Evolutionary conservation across 2,888 invertebrate genomes (phyloP).

Genomic region (Neria commutata): DNA sequence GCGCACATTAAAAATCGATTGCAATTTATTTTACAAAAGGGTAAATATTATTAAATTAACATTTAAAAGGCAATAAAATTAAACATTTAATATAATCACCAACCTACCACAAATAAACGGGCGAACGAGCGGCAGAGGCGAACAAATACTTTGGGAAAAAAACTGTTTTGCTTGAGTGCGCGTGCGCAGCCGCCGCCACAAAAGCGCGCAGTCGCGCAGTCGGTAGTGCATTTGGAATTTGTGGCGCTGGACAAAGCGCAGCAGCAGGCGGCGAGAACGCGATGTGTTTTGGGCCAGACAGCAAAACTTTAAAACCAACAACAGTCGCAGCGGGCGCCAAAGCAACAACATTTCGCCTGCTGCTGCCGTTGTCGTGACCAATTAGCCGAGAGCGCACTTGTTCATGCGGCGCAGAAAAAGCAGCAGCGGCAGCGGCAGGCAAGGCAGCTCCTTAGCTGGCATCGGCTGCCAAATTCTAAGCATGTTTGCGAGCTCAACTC

Average conservation of each 20-base stretch:
- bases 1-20: background rate
- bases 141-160: too few species aligned
- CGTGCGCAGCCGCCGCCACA: background rate
- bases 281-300: background rate
- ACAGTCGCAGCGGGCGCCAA: background rate
- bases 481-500: background rate
- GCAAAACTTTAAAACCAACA: background rate
- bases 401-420: background rate
- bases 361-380: conserved; percentile 5
- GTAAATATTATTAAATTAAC: background rate
- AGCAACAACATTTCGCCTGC: too few species aligned
- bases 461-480: background rate
- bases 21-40: background rate
- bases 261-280: background rate
- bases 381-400: conserved; percentile 10
- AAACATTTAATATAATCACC: background rate
- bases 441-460: background rate
- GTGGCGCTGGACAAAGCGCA: background rate
- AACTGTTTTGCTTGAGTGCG: too few species aligned
- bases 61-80: background rate
- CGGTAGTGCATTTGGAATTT: too few species aligned
- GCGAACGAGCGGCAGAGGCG: background rate
- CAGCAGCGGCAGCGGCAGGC: background rate
- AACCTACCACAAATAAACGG: background rate
- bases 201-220: background rate